Evolutionary conservation across 92 coral and sea anemone species (phyloP), one percentile per base, ranked within the genome.

Genomic region (Palythoa grandis): DNA sequence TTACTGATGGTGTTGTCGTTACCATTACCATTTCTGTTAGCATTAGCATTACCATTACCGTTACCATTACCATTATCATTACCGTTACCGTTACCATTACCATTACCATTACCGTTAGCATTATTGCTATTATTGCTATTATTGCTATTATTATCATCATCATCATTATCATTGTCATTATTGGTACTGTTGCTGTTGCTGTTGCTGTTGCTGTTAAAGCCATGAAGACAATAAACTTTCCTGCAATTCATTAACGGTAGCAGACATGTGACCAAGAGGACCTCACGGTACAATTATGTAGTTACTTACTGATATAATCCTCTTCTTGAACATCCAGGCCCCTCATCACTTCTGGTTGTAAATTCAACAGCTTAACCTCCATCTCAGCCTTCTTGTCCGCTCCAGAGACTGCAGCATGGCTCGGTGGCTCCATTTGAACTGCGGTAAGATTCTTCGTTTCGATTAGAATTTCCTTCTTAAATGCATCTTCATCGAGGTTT

Each of bases 381-480:
- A 91, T 84, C 72, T 91, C 93, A 7, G 88, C 86, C 25, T 83
- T 73, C 53, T 83, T 87, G 71, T 79, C 89, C 16, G 67, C 80
- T 8, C 69, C 66, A 40, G 58, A 19, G 7, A 17, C 68, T 79
- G 63, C 88, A 7, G 61, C 72, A 4, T 88, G 48, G 76, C 70
- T 63, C 11, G 87, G 78, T 11, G 72, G 43, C 39, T 83, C 93
- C 70, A 83, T 68, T 8, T 78, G 92, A 56, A 91, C 90, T 38
- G 87, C 88, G 1, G 94, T 79, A 60, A 94, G 89, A 78, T 94
- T 94, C 88, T 94, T 89, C 43, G 98, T 78, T 60, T 95, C 94
- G 74, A 94, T 94, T 5, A 91, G 94, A 52, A 94, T 94, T 77
- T 94, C 92, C 82, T 94, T 94, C 79, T 68, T 85, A 67, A 92